These are phyloP conservation scores for Neodiprion fabricii DNA, from an alignment of 1,140 invertebrate species.

Conservation along the genomic window DNA sequence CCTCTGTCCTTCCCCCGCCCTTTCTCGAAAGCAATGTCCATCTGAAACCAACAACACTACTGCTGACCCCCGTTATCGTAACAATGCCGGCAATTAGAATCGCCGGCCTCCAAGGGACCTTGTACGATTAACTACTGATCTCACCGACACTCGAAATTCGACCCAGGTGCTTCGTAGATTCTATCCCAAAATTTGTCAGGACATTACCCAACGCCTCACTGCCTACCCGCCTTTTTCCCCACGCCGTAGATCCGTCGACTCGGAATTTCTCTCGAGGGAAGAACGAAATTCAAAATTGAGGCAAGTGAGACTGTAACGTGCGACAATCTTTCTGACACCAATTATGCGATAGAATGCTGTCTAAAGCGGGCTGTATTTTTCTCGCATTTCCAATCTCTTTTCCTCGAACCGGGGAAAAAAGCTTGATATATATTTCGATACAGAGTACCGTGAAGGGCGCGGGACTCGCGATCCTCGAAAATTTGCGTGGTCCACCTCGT, in stretches of 20 bases:
- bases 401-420: neutral
- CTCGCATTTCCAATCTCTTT: neutral
- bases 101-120: constrained; percentile 1
- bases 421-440: neutral
- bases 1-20: constrained; percentile 11
- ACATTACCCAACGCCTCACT: neutral
- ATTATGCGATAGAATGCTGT: too few relatives aligned
- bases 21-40: constrained; percentile 34
- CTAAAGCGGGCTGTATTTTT: too few relatives aligned
- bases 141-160: constrained; percentile 4
- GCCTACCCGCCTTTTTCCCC: neutral
- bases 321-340: too few relatives aligned
- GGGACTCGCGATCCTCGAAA: neutral
- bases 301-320: too few relatives aligned
- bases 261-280: neutral
- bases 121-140: constrained; percentile 5
- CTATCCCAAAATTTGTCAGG: constrained; percentile 1
- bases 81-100: constrained; percentile 12
- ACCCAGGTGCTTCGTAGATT: constrained; percentile 5
- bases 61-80: neutral
- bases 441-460: neutral
- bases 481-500: constrained; percentile 30
- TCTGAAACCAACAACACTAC: constrained; percentile 21
- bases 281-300: too few relatives aligned
- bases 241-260: too few relatives aligned